Base-by-base conservation (phyloP, 2,888 invertebrate genomes). In the Augiades crinisus region DNA sequence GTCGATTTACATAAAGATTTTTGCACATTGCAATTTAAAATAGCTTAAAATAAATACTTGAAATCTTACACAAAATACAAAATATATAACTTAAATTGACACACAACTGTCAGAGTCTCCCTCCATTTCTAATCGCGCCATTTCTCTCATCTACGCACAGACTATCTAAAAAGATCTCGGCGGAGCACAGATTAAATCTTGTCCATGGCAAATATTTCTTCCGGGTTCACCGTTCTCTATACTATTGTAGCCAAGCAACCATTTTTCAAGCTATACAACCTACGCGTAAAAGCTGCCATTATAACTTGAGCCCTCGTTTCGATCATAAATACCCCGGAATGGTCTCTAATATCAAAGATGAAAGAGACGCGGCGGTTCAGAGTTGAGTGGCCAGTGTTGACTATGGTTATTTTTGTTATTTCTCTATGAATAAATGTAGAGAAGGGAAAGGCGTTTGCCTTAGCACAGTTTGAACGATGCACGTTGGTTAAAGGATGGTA, bases 371-470 rank as follows among this genome's bases (percentile, higher is more conserved):
- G 55, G 60, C 45, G 60, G 78, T 27, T 75, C 81, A 65, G 45
- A 27, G 24, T 65, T 55, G 30, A 57, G 57, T 81, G 82, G 85
- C 54, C 57, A 63, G 61, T 60, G 58, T 70, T 73, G 75, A 75
- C 77, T 83, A 82, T 83, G 81, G 81, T 74, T 87, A 88, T 89
- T 89, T 89, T 89, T 88, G 87, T 82, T 88, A 87, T 87, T 87
- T 86, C 85, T 82, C 86, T 87, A 85, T 87, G 86, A 86, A 89
- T 87, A 87, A 86, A 82, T 83, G 80, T 77, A 76, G 72, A 67
- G 73, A 84, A 88, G 86, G 81, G 88, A 87, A 88, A 88, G 89
- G 87, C 78, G 89, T 81, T 88, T 74, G 80, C 88, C 87, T 88
- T 87, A 87, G 80, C 88, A 89, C 82, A 88, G 78, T 86, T 87